Conservation (phyloP, 2,888 invertebrate genomes). For the Pristionchus maxplancki region DNA sequence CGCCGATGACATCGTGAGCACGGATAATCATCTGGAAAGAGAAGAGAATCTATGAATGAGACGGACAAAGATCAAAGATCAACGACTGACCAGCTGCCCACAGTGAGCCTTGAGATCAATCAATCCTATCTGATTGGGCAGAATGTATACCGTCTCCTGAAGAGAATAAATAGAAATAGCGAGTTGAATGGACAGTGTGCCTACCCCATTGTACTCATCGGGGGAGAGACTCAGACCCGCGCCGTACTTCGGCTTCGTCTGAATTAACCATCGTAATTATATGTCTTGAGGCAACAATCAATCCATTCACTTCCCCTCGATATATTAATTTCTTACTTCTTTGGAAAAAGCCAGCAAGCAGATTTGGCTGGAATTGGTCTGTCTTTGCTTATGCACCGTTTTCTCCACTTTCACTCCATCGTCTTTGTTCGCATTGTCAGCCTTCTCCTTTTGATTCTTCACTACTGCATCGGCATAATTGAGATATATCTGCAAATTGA, state of each 20-base stretch:
- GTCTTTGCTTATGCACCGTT: background rate
- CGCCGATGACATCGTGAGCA: slow-evolving; percentile 1
- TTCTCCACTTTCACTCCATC: background rate
- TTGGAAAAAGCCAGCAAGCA: background rate
- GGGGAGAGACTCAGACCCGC: background rate
- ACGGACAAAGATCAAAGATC: background rate
- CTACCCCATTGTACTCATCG: background rate
- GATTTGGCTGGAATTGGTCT: slow-evolving; percentile 6
- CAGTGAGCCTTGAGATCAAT: background rate
- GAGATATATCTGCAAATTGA: slow-evolving; percentile 1
- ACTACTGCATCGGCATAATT: background rate
- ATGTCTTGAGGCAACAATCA: no score
- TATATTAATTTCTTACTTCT: background rate
- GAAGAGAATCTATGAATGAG: no score
- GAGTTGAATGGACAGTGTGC: background rate
- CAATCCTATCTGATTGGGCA: background rate
- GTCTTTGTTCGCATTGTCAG: background rate
- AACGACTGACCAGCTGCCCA: background rate
- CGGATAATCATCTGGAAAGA: slow-evolving; percentile 5
- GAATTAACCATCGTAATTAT: background rate
- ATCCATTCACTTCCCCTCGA: background rate
- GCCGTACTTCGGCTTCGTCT: background rate
- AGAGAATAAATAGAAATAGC: background rate
- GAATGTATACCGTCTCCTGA: background rate
- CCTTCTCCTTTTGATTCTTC: background rate